phyloP scores from a whole-genome alignment of 2,113 vertebrate genomes.

The Psammodynastes pulverulentus region DNA sequence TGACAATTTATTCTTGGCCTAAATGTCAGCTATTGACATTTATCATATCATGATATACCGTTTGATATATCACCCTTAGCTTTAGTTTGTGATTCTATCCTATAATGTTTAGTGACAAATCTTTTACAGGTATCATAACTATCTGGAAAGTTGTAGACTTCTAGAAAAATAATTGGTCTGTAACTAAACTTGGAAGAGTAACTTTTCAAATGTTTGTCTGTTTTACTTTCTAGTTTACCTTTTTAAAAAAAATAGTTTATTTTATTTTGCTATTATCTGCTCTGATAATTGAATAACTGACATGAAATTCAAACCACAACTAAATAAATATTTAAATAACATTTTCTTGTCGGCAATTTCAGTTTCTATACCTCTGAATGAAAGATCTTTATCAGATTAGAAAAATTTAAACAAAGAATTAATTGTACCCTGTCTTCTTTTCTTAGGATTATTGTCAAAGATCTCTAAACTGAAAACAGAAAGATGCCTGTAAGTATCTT shows the following conservation, averaged over 20 bases:
- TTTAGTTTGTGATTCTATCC: neutral
- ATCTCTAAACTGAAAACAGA: constrained; percentile 91
- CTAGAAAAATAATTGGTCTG: neutral
- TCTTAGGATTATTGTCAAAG: constrained; percentile 86
- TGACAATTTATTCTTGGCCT: neutral
- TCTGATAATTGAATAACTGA: neutral
- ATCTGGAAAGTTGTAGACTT: neutral
- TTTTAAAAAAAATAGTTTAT: neutral
- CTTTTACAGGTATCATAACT: neutral
- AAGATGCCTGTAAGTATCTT: constrained; percentile 88
- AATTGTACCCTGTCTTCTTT: constrained; percentile 31
- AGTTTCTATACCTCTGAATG: neutral
- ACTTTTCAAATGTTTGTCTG: neutral
- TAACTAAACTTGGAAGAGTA: neutral
- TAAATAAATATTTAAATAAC: neutral
- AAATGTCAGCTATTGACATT: neutral
- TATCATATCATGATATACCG: no score
- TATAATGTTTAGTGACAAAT: neutral
- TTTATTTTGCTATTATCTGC: neutral
- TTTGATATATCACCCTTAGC: neutral
- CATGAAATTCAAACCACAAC: neutral
- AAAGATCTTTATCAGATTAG: neutral
- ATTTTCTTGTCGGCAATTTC: constrained; percentile 9
- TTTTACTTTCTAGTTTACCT: neutral
- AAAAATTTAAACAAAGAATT: constrained; percentile 23